Evolutionary conservation across 2,797 vertebrate genomes (phyloP), one percentile per base, ranked within the genome.

Genomic region (Micrastur ruficollis): DNA sequence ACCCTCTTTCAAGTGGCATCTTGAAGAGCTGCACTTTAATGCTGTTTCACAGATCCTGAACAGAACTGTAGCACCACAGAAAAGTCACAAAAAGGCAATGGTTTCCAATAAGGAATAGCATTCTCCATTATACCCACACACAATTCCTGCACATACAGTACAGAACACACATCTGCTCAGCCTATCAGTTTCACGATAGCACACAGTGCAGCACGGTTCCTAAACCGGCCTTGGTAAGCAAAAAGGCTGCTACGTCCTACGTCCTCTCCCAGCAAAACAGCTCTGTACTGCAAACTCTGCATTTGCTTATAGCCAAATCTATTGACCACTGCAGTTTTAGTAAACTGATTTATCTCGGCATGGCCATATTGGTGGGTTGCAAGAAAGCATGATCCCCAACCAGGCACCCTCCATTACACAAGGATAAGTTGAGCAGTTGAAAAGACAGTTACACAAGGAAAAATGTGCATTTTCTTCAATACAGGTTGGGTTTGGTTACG

Each of bases 151-250:
- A 26, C 21, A 17, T 22, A 9, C 26, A 59, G 26, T 22, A 62
- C 31, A 62, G 14, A 71, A 82, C 59, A 86, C 32, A 10, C 6
- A 6, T 6, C 27, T 63, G 71, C 75, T 76, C 85, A 46, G 50
- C 2, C 3, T 42, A 36, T 21, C 52, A 20, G 70, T 34, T 52
- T 78, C 83, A 50, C 52, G 74, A 9, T 7, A 83, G 46, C 59
- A 56, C 65, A 27, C 26, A 42, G 76, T 11, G 25, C 31, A 65
- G 52, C 61, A 58, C 13, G 2, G 32, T 2, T 90, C 65, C 86
- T 50, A 92, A 90, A 90, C 40, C 61, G 86, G 80, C 68, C 80
- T 18, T 31, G n/a, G 52, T 74, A 92, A 96, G 76, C 86, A 96
- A 89, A 78, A 94, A 81, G 63, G 72, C 83, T 79, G 58, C 58